Conservation (phyloP, 92 coral and sea anemone species). For the Phymanthus crucifer region DNA sequence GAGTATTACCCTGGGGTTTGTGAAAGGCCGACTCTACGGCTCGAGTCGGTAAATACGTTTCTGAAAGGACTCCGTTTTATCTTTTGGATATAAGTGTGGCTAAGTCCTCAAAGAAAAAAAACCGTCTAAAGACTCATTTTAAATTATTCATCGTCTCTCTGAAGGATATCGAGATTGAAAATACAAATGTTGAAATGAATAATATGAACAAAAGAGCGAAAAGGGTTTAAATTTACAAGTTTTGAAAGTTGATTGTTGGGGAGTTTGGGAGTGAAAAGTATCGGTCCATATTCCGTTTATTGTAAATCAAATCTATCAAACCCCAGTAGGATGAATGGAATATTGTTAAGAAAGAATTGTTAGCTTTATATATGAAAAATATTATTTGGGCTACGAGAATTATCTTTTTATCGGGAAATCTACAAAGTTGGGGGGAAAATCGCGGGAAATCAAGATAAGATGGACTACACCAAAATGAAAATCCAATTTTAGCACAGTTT, state of each 20-base stretch:
- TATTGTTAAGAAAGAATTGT: slow-evolving; percentile 14
- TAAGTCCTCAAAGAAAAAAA: slow-evolving; percentile 32
- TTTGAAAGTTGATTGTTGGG: slow-evolving; percentile 14
- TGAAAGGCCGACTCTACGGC: slow-evolving; percentile 41
- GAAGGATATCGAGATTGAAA: background rate
- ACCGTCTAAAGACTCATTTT: background rate
- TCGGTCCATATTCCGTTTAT: background rate
- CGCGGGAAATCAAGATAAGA: slow-evolving; percentile 47
- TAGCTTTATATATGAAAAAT: slow-evolving; percentile 27
- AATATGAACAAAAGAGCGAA: background rate
- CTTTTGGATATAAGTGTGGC: slow-evolving; percentile 17
- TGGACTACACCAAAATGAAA: slow-evolving; percentile 31
- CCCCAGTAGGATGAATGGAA: slow-evolving; percentile 6
- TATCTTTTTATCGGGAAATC: slow-evolving; percentile 34
- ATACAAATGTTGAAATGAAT: background rate
- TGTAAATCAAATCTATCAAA: slow-evolving; percentile 4
- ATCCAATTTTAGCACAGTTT: slow-evolving; percentile 46
- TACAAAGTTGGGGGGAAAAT: slow-evolving; percentile 41
- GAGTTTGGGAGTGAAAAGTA: background rate
- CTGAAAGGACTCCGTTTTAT: slow-evolving; percentile 19
- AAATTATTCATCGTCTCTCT: slow-evolving; percentile 9
- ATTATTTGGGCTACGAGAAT: slow-evolving; percentile 33
- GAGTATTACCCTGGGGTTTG: slow-evolving; percentile 18
- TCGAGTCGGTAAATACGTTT: slow-evolving; percentile 22
- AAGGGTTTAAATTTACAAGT: slow-evolving; percentile 3